Percentiles rank a stretch among this genome's conserved stretches.
Evolutionary conservation across 2,888 invertebrate genomes (phyloP).

Genomic region (Xanthia icteritia): DNA sequence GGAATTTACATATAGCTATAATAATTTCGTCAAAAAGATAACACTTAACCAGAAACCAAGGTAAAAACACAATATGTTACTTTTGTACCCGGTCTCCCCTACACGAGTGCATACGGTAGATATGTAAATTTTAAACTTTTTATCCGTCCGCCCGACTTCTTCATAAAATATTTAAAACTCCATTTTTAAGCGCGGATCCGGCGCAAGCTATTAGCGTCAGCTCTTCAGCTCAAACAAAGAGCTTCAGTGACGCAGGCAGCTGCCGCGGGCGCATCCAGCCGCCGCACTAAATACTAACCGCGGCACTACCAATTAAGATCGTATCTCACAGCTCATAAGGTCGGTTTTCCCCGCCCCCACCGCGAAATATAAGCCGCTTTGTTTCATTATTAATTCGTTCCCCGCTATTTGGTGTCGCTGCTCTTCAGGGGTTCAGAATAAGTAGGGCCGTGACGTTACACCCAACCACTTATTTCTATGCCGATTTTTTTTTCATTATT

Average conservation of each 20-base stretch:
- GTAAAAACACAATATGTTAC: too few species aligned
- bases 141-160: slow-evolving; percentile 78
- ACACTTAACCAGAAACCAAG: too few species aligned
- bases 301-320: slow-evolving; percentile 85
- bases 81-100: too few species aligned
- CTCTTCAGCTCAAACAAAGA: slow-evolving; percentile 89
- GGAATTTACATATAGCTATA: too few species aligned
- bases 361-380: slow-evolving; percentile 83
- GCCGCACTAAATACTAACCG: slow-evolving; percentile 79
- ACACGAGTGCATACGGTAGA: slow-evolving; percentile 60
- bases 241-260: slow-evolving; percentile 85
- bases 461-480: slow-evolving; percentile 77
- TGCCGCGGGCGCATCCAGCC: slow-evolving; percentile 81
- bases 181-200: slow-evolving; percentile 88
- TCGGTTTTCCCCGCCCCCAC: slow-evolving; percentile 75
- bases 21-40: too few species aligned
- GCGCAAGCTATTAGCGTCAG: slow-evolving; percentile 90
- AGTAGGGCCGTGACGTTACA: slow-evolving; percentile 81
- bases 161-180: slow-evolving; percentile 89
- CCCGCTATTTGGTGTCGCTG: slow-evolving; percentile 88
- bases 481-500: slow-evolving; percentile 70
- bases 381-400: slow-evolving; percentile 87
- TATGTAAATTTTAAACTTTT: slow-evolving; percentile 74
- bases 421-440: slow-evolving; percentile 83
- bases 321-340: slow-evolving; percentile 82